Percentiles rank a stretch among this genome's conserved stretches.
These are phyloP conservation scores for Habropoda laboriosa DNA, from an alignment of 1,140 invertebrate genomes.

Conservation along the genomic window DNA sequence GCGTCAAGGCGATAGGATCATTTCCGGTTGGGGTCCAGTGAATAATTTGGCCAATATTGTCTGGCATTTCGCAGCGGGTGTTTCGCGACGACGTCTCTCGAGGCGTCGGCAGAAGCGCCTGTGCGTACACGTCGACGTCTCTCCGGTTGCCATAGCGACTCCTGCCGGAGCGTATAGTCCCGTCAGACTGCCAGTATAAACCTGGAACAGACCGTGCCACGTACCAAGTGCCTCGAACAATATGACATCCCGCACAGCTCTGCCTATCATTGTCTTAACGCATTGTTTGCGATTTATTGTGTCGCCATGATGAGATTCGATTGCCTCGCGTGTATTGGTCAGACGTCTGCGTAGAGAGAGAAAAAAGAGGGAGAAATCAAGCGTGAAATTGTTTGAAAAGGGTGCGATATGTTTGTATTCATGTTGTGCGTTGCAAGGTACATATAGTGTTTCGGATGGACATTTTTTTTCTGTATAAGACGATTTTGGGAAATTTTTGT, in stretches of 20 bases:
- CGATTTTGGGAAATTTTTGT: too few species aligned
- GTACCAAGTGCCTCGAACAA: conserved; percentile 14
- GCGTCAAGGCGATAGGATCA: conserved; percentile 29
- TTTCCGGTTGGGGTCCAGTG: conserved; percentile 28
- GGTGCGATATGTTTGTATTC: too few species aligned
- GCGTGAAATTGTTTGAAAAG: neutral
- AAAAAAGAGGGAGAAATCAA: neutral
- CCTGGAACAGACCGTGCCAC: conserved; percentile 20
- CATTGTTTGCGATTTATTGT: conserved; percentile 27
- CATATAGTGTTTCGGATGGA: too few species aligned
- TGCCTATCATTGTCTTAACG: neutral
- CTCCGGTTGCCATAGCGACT: conserved; percentile 40
- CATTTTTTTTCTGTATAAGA: too few species aligned
- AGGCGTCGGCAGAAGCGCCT: conserved; percentile 22
- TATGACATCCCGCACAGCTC: neutral
- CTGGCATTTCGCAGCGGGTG: conserved; percentile 28
- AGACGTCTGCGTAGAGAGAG: neutral
- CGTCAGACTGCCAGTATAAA: neutral
- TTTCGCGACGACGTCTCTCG: conserved; percentile 34
- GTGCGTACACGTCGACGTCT: conserved; percentile 6
- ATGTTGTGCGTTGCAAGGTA: too few species aligned
- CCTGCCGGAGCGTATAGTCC: neutral
- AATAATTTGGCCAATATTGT: conserved; percentile 49
- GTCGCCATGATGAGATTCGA: neutral
- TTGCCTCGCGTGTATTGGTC: neutral